Base-by-base conservation (phyloP, 2,888 invertebrate genomes). In the Tuta absoluta region DNA sequence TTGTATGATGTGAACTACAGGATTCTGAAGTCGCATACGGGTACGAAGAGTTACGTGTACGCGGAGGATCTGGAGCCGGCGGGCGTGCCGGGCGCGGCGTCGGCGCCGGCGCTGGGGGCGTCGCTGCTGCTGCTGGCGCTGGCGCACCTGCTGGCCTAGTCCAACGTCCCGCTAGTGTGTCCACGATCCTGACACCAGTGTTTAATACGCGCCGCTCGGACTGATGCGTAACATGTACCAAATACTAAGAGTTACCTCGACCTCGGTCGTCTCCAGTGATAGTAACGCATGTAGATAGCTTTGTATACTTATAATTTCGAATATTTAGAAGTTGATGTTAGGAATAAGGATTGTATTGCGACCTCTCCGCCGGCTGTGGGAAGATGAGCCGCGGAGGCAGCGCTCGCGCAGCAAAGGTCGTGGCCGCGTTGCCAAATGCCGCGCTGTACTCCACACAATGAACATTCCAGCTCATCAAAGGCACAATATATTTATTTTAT, bases 21-120 rank as follows among this genome's bases (percentile, higher is more conserved):
- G 66, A 92, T 96, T 67, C 83, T 95, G 68, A 91, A 93, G 65
- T 93, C 93, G 0, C 89, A 93, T 67, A 92, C 93, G 8, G 94
- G 94, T 0, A 89, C 92, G 24, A 93, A 92, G 78, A 95, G 93
- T 75, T 95, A 96, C 83, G 91, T 95, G 69, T 94, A 93, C 72
- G 90, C 83, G 45, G 90, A 89, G 62, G 88, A 89, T 38, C 58
- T 87, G 70, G 68, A 71, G 57, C 73, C 79, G 11, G 75, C 80
- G 17, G 82, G 77, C 17, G 37, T 49, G 28, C 58, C 21, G 53
- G 62, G 51, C 37, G 81, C 82, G n/a, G 85, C 85, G 8, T 72
- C 81, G 4, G 71, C 75, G 63, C 84, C 82, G n/a, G 75, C 82
- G 28, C 70, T 86, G 3, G 80, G 77, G 7, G 77, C 79, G 14